Conservation (phyloP, 2,888 invertebrate genomes). For the Allophyes oxyacanthae region DNA sequence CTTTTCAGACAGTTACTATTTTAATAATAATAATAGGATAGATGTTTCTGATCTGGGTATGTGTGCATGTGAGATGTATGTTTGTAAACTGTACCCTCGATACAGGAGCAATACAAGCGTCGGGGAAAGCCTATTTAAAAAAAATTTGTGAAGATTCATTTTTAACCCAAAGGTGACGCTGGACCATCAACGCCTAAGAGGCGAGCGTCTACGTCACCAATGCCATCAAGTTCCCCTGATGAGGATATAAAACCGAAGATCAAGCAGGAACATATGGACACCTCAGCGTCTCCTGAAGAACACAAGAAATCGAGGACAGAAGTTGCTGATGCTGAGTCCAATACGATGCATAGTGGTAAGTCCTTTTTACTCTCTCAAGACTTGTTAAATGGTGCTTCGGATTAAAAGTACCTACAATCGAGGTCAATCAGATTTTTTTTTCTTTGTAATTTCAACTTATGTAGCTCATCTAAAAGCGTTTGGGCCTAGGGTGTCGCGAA, state of each 20-base stretch:
- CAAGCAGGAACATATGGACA: conserved; percentile 92
- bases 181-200: conserved; percentile 90
- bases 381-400: too few relatives aligned
- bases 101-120: too few relatives aligned
- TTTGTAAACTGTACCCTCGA: too few relatives aligned
- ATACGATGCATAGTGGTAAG: conserved; percentile 97
- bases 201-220: conserved; percentile 88
- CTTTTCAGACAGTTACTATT: too few relatives aligned
- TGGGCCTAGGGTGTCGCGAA: background rate
- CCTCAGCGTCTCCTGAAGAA: conserved; percentile 90
- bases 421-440: too few relatives aligned
- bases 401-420: too few relatives aligned
- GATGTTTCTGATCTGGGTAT: too few relatives aligned
- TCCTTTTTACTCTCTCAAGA: conserved; percentile 39
- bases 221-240: conserved; percentile 87
- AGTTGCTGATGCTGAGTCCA: conserved; percentile 96
- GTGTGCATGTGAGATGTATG: too few relatives aligned
- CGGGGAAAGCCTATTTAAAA: too few relatives aligned
- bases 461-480: background rate
- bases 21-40: too few relatives aligned
- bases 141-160: background rate
- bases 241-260: conserved; percentile 89
- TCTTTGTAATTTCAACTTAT: too few relatives aligned
- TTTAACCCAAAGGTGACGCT: conserved; percentile 80
- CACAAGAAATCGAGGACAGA: conserved; percentile 94